phyloP scores from a whole-genome alignment of 2,797 vertebrate species.

The Rhinophrynus dorsalis region DNA sequence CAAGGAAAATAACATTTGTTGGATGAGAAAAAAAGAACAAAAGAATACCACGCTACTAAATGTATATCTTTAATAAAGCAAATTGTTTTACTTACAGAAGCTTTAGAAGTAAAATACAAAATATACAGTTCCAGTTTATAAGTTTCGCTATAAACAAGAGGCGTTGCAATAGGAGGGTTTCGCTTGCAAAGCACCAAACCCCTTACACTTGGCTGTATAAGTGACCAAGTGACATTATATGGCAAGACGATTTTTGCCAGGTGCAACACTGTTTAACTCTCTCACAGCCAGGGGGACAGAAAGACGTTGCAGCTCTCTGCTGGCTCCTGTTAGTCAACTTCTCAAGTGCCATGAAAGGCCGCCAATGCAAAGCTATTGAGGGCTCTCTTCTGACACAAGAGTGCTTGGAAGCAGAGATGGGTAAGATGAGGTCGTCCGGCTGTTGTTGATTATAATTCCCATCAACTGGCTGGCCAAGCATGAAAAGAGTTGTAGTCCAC shows the following conservation, averaged over 20 bases:
- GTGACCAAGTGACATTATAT: slow-evolving; percentile 55
- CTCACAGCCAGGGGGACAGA: not conserved
- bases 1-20: too few species aligned
- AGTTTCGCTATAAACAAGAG: slow-evolving; percentile 71
- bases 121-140: slow-evolving; percentile 79
- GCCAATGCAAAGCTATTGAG: not conserved
- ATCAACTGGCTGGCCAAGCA: too few species aligned
- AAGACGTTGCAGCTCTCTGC: not conserved
- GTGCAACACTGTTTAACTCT: slow-evolving; percentile 64
- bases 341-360: not conserved
- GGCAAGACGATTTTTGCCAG: slow-evolving; percentile 66
- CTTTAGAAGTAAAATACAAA: slow-evolving; percentile 80
- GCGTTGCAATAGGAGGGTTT: slow-evolving; percentile 65
- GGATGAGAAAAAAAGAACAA: too few species aligned
- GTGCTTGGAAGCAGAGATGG: too few species aligned
- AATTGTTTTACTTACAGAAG: slow-evolving; percentile 77
- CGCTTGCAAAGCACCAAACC: slow-evolving; percentile 63
- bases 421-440: too few species aligned
- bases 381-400: not conserved
- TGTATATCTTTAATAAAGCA: slow-evolving; percentile 82
- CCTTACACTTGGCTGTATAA: slow-evolving; percentile 62
- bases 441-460: too few species aligned
- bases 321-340: not conserved
- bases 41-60: slow-evolving; percentile 72
- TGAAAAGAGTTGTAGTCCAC: too few species aligned